Evolutionary conservation across 1,140 invertebrate genomes (phyloP), one percentile per base, ranked within the genome.

Genomic region (Leptopilina clavipes): DNA sequence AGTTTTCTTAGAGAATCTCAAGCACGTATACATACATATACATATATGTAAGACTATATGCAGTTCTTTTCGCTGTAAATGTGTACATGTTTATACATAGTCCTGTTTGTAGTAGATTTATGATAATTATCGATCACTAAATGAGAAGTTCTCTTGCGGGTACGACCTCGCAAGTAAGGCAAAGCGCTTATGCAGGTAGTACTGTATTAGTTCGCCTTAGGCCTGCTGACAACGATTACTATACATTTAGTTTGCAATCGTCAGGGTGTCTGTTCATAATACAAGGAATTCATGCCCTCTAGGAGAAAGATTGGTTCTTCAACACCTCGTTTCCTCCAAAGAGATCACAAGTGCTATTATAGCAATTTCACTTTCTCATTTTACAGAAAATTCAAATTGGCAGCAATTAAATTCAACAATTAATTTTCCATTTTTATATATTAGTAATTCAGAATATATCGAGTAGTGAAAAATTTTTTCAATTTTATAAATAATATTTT

Each of bases 101-200:
- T 77, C 76, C 81, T 82, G 87, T 86, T 80, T 79, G 80, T 78
- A 74, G 81, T 83, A 88, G 85, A 89, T 86, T 88, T 89, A 87
- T 86, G 87, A 86, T 88, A 88, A 88, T 88, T 84, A 86, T 86
- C 81, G 77, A 76, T 73, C 79, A 80, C 79, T 79, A 76, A 82
- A 82, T 77, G 80, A 82, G 81, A 84, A 82, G 81, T 78, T 85
- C 80, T 81, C 80, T 74, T 43, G 76, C 70, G 70, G 72, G 76
- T 52, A 72, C 79, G 82, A 83, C 81, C 82, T 85, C 82, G 81
- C 83, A 85, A 85, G 73, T 83, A 85, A 83, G 78, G 81, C 25
- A 31, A 31, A 74, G 75, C 78, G 77, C 78, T 71, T 77, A 76
- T 77, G 77, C 22, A 59, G 22, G 56, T 59, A 82, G 79, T 77